These are phyloP conservation scores for Melolontha melolontha DNA, from an alignment of 2,888 invertebrate species.

Conservation along the genomic window DNA sequence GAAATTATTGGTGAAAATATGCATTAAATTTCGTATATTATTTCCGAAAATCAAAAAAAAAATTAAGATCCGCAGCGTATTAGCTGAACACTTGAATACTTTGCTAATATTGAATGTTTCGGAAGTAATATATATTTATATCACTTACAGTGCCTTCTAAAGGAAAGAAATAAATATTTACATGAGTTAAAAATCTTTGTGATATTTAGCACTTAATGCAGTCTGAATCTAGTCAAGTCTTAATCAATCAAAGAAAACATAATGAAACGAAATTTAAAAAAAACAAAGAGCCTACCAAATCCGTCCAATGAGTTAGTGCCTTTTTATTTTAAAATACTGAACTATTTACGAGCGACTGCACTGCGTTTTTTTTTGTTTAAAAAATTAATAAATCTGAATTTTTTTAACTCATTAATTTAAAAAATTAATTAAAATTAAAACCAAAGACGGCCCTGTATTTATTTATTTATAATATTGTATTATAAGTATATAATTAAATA, in stretches of 20 bases:
- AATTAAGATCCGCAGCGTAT: too few relatives aligned
- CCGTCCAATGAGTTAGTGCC: slow-evolving; percentile 57
- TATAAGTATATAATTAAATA: slow-evolving; percentile 25
- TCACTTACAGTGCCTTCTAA: slow-evolving; percentile 39
- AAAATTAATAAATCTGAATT: slow-evolving; percentile 19
- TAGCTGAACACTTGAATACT: too few relatives aligned
- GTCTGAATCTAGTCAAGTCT: slow-evolving; percentile 50
- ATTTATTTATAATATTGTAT: slow-evolving; percentile 40
- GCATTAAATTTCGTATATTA: too few relatives aligned
- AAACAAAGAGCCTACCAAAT: slow-evolving; percentile 49
- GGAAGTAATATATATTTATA: not conserved
- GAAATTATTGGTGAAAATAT: slow-evolving; percentile 26
- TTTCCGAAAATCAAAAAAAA: too few relatives aligned
- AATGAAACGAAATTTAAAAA: slow-evolving; percentile 41
- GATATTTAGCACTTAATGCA: slow-evolving; percentile 47
- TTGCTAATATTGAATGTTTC: too few relatives aligned
- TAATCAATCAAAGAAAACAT: not conserved
- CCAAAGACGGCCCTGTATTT: slow-evolving; percentile 42
- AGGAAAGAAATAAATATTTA: slow-evolving; percentile 21
- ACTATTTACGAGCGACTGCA: slow-evolving; percentile 13
- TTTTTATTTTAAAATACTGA: slow-evolving; percentile 44
- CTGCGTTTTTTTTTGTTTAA: slow-evolving; percentile 13
- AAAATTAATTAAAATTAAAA: slow-evolving; percentile 19
- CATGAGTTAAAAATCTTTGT: slow-evolving; percentile 45
- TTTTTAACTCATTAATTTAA: slow-evolving; percentile 38